These are phyloP conservation scores for Nomada ruficornis DNA, from an alignment of 2,888 invertebrate genomes.

Conservation along the genomic window DNA sequence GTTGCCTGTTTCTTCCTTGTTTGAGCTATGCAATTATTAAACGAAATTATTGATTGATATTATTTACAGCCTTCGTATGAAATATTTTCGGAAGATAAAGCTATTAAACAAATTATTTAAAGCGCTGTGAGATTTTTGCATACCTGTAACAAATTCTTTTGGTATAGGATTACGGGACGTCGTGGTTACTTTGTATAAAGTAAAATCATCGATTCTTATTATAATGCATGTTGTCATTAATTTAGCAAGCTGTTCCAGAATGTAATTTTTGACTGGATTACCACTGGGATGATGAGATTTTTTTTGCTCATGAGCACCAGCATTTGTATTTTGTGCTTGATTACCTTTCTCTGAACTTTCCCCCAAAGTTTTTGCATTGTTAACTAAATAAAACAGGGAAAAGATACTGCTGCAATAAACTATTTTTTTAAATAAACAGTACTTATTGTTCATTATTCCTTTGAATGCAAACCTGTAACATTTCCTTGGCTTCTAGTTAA, in stretches of 20 bases:
- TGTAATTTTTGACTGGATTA: constrained; percentile 88
- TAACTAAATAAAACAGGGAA: constrained; percentile 52
- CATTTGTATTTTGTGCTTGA: constrained; percentile 73
- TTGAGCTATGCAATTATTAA: constrained; percentile 82
- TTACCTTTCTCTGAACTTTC: constrained; percentile 76
- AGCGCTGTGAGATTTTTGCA: constrained; percentile 54
- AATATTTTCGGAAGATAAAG: constrained; percentile 42
- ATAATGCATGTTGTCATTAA: constrained; percentile 97
- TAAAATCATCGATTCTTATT: constrained; percentile 95
- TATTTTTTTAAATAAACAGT: constrained; percentile 12
- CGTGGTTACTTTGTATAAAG: constrained; percentile 93
- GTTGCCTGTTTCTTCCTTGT: constrained; percentile 82
- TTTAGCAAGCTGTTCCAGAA: constrained; percentile 91
- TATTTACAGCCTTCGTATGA: constrained; percentile 10
- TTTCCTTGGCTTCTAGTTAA: constrained; percentile 83
- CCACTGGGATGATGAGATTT: constrained; percentile 79
- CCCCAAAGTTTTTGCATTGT: constrained; percentile 64
- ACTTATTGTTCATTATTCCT: not conserved
- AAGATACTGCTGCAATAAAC: constrained; percentile 10
- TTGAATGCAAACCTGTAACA: constrained; percentile 66
- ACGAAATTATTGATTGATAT: constrained; percentile 68
- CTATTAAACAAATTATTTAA: constrained; percentile 32
- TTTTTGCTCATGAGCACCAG: constrained; percentile 75
- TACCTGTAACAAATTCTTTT: constrained; percentile 93
- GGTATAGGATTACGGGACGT: constrained; percentile 89